Conservation (phyloP, 1,140 invertebrate species). For the Stenopsyche tienmushanensis region DNA sequence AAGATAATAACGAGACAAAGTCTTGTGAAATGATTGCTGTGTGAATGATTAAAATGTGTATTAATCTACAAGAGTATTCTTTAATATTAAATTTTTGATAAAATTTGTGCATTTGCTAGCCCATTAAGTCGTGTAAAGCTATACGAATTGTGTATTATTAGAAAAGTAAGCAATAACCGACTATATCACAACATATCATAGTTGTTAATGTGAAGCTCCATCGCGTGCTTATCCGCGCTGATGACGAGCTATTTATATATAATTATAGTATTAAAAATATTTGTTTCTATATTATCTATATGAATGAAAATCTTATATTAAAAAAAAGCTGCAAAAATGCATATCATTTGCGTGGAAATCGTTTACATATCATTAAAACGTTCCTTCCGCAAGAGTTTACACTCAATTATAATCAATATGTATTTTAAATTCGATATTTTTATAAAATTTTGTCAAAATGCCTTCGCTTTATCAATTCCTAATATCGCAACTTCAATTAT, state of each 20-base stretch:
- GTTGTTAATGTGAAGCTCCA: slow-evolving; percentile 22
- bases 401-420: too few relatives aligned
- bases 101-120: neutral
- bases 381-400: too few relatives aligned
- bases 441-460: too few relatives aligned
- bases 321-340: too few relatives aligned
- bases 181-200: slow-evolving; percentile 41
- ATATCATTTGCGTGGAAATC: too few relatives aligned
- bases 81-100: neutral
- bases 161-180: slow-evolving; percentile 39
- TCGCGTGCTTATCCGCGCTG: neutral
- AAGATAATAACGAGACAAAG: neutral
- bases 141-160: neutral
- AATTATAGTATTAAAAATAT: neutral
- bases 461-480: too few relatives aligned
- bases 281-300: slow-evolving; percentile 7
- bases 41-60: neutral
- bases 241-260: neutral
- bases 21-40: neutral
- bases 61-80: neutral
- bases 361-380: too few relatives aligned
- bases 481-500: too few relatives aligned
- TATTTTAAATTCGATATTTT: too few relatives aligned
- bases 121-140: neutral
- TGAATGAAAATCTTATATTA: too few relatives aligned